Evolutionary conservation across 2,888 invertebrate genomes (phyloP), one percentile per base, ranked within the genome.

Genomic region (Stenolophus ochropezus): DNA sequence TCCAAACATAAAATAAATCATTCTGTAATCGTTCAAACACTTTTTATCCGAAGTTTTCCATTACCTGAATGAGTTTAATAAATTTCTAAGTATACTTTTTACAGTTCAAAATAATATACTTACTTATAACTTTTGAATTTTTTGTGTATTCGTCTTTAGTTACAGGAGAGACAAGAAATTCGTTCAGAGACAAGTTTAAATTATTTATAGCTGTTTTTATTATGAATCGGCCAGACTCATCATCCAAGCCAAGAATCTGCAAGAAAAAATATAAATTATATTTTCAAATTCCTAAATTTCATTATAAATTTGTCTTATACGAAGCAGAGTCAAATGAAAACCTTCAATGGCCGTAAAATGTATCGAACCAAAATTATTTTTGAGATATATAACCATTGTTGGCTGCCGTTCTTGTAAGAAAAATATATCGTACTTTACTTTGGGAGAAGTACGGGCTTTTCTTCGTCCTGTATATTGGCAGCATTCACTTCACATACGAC

Each of bases 111-210:
- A 69, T 80, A 8, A 20, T 18, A 21, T 18, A 93, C 94, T 94
- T 92, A 97, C 97, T 98, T 88, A 97, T 91, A 85, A 97, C 94
- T 92, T 96, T 96, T 0, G 95, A 94, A 86, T 94, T 94, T 86
- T 94, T 94, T 14, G 93, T 91, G 88, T 92, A 98, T 86, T 98
- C 98, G 3, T 94, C 91, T 86, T 94, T 94, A 0, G 94, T 92
- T 1, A 98, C 95, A 0, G 95, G 92, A 83, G 93, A 92, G 83
- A 97, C 92, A 89, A 94, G 92, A 85, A 94, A 94, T 89, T 97
- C 97, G 86, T 94, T 95, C 0, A 96, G 89, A 21, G 94, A 93
- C 83, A 95, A 90, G 1, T 91, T 92, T 85, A 92, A 90, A 25
- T 93, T 93, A 79, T 93, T 93, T 11, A 96, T 89, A 1, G 94